These are phyloP conservation scores for Hemithea aestivaria DNA, from an alignment of 2,888 invertebrate genomes.

Conservation along the genomic window DNA sequence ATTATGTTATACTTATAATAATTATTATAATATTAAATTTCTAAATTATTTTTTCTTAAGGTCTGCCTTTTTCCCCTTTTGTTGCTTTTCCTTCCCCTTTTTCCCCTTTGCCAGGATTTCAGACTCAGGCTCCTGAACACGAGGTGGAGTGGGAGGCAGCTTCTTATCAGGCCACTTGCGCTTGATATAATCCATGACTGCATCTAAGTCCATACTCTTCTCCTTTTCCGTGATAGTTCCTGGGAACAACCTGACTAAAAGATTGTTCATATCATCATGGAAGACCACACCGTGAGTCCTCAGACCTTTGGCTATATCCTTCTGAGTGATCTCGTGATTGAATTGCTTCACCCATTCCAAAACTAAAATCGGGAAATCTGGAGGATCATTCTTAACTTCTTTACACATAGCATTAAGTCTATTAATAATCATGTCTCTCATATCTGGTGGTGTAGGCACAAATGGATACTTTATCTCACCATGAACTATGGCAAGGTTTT, in stretches of 20 bases:
- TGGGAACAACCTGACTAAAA: slow-evolving; percentile 38
- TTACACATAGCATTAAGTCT: slow-evolving; percentile 43
- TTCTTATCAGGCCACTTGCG: slow-evolving; percentile 55
- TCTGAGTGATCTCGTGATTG: slow-evolving; percentile 27
- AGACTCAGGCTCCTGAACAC: neutral
- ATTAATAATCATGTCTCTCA: slow-evolving; percentile 43
- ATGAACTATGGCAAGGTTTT: slow-evolving; percentile 39
- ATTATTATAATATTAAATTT: too few species aligned
- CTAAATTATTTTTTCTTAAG: too few species aligned
- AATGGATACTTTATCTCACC: slow-evolving; percentile 34
- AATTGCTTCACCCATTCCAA: slow-evolving; percentile 40
- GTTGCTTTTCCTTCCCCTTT: too few species aligned
- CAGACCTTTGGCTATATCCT: slow-evolving; percentile 32
- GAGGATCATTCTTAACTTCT: slow-evolving; percentile 35
- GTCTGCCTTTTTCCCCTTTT: slow-evolving; percentile 9
- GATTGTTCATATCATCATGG: slow-evolving; percentile 41
- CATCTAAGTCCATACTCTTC: slow-evolving; percentile 38
- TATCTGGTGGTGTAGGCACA: slow-evolving; percentile 33
- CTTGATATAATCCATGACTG: slow-evolving; percentile 43
- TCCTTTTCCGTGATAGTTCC: slow-evolving; percentile 37
- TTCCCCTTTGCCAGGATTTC: neutral
- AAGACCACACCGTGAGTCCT: slow-evolving; percentile 28
- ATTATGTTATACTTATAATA: too few species aligned
- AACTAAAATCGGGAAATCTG: slow-evolving; percentile 44
- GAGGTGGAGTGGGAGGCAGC: slow-evolving; percentile 48